Evolutionary conservation across 2,888 invertebrate genomes (phyloP).

Genomic region (Ectemnius cavifrons): DNA sequence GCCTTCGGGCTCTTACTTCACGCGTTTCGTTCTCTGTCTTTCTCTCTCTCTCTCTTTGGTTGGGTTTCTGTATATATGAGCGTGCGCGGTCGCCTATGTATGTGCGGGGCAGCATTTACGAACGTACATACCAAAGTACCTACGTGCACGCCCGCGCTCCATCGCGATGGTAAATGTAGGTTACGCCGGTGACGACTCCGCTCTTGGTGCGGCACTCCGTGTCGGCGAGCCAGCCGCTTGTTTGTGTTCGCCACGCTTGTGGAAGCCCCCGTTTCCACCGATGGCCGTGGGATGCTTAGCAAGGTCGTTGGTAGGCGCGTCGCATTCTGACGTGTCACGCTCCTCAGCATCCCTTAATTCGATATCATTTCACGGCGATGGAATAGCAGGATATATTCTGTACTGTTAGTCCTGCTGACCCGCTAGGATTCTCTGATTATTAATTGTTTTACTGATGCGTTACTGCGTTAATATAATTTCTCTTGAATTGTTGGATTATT

Average conservation of each 20-base stretch:
- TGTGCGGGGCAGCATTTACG: conserved; percentile 12
- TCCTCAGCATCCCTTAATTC: not conserved
- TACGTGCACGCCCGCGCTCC: conserved; percentile 13
- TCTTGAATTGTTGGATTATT: too few species aligned
- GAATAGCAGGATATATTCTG: too few species aligned
- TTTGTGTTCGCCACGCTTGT: conserved; percentile 29
- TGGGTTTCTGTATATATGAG: not conserved
- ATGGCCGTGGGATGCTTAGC: conserved; percentile 37
- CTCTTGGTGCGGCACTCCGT: conserved; percentile 32
- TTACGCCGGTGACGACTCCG: conserved; percentile 64
- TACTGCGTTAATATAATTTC: too few species aligned
- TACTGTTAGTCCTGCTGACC: too few species aligned
- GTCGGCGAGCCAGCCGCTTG: not conserved
- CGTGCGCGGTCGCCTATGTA: not conserved
- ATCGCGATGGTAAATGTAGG: conserved; percentile 66
- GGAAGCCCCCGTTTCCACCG: conserved; percentile 4
- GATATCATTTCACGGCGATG: not conserved
- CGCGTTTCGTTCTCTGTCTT: not conserved
- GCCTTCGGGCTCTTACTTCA: conserved; percentile 43
- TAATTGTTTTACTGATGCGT: too few species aligned
- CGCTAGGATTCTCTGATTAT: too few species aligned
- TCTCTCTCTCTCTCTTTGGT: not conserved
- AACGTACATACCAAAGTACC: conserved; percentile 10
- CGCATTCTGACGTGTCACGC: conserved; percentile 16
- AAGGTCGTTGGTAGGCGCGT: conserved; percentile 38